Evolutionary conservation across 2,797 vertebrate species (phyloP).

Genomic region (Harpagifer antarcticus): DNA sequence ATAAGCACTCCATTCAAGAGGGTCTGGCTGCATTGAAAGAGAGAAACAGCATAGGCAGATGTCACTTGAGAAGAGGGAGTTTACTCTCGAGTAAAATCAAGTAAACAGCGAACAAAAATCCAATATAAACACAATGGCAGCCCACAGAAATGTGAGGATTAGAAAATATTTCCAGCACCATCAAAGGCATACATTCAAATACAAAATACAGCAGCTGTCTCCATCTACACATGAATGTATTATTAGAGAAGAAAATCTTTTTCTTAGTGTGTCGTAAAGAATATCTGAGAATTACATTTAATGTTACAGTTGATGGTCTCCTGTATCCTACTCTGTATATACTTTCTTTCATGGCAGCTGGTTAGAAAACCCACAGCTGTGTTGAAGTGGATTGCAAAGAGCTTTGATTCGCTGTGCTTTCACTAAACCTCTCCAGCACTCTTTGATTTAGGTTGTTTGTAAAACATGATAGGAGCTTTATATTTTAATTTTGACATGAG

Average conservation of each 20-base stretch:
- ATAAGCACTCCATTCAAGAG: constrained; percentile 50
- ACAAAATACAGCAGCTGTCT: neutral
- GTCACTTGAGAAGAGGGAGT: constrained; percentile 52
- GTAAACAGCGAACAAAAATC: constrained; percentile 47
- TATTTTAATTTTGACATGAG: too few species aligned
- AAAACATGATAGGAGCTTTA: too few species aligned
- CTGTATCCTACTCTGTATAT: too few species aligned
- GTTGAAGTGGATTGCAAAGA: too few species aligned
- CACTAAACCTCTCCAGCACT: too few species aligned
- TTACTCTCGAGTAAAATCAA: constrained; percentile 51
- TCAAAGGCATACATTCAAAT: constrained; percentile 14
- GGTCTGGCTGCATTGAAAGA: constrained; percentile 50
- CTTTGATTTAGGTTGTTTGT: too few species aligned
- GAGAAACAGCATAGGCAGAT: constrained; percentile 51
- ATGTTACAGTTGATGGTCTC: too few species aligned
- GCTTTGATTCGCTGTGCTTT: too few species aligned
- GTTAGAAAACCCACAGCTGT: too few species aligned
- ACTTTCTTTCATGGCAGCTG: too few species aligned
- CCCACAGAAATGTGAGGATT: constrained; percentile 5
- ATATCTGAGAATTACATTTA: too few species aligned
- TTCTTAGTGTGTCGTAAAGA: too few species aligned
- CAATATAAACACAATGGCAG: constrained; percentile 41
- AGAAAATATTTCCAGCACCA: constrained; percentile 15
- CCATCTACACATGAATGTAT: neutral
- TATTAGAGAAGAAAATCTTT: neutral